Conservation (phyloP, 2,113 vertebrate species). For the Oryzias melastigma region DNA sequence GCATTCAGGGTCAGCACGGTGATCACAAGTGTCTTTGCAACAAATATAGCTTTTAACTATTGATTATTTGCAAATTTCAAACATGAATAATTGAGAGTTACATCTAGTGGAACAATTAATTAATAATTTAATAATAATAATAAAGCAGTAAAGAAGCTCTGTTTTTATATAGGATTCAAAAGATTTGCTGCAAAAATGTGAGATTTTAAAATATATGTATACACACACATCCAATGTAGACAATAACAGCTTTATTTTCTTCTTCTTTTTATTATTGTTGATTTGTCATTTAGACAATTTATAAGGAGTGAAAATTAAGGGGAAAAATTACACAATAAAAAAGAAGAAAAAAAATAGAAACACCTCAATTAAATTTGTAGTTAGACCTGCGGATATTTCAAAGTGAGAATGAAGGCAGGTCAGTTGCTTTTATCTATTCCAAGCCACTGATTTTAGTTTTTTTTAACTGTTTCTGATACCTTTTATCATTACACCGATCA, state of each 20-base stretch:
- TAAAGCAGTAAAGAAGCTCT: too few relatives aligned
- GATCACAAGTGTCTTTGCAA: not conserved
- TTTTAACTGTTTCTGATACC: conserved; percentile 23
- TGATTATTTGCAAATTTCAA: too few relatives aligned
- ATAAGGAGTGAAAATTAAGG: conserved; percentile 69
- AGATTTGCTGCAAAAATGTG: too few relatives aligned
- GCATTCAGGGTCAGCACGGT: not conserved
- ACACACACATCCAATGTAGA: conserved; percentile 48
- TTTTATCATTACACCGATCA: conserved; percentile 15
- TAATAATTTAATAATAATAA: too few relatives aligned
- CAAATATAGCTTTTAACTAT: too few relatives aligned
- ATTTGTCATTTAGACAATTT: conserved; percentile 61
- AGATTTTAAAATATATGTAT: not conserved
- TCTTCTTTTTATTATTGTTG: conserved; percentile 55
- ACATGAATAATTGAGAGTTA: too few relatives aligned
- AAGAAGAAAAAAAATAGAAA: conserved; percentile 29
- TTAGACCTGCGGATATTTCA: conserved; percentile 37
- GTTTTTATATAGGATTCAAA: too few relatives aligned
- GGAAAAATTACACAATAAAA: conserved; percentile 50
- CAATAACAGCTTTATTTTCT: conserved; percentile 69
- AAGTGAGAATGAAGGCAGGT: conserved; percentile 39
- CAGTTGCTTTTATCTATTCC: conserved; percentile 27
- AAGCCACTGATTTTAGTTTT: conserved; percentile 18
- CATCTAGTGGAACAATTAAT: too few relatives aligned
- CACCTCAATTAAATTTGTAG: conserved; percentile 44